phyloP scores from a whole-genome alignment of 2,888 invertebrate genomes.

The Cylindroiulus punctatus region DNA sequence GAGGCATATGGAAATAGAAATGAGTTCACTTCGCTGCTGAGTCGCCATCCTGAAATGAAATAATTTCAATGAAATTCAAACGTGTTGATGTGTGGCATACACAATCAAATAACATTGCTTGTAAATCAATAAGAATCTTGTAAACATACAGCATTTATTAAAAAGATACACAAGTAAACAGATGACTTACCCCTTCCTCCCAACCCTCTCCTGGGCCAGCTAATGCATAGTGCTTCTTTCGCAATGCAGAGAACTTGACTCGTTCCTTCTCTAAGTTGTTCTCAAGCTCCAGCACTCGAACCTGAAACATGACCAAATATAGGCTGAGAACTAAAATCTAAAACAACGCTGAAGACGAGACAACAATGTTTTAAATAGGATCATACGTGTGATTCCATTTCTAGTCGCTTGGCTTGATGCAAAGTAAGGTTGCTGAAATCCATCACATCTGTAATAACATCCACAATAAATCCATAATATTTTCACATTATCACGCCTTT shows the following conservation, averaged over 20 bases:
- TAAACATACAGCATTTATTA: background rate
- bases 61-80: background rate
- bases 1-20: background rate
- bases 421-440: conserved; percentile 89
- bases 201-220: conserved; percentile 69
- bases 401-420: conserved; percentile 93
- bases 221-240: conserved; percentile 91
- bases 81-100: background rate
- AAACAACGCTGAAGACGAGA: background rate
- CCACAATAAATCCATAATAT: background rate
- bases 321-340: background rate
- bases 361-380: background rate
- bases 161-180: background rate
- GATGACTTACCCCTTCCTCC: conserved; percentile 59
- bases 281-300: conserved; percentile 88
- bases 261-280: conserved; percentile 89
- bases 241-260: conserved; percentile 81
- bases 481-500: background rate
- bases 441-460: conserved; percentile 76
- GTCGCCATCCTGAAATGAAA: background rate
- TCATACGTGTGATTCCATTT: conserved; percentile 96
- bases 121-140: background rate
- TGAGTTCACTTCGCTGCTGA: background rate
- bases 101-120: background rate
- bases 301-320: conserved; percentile 62